A percentile compares a stretch with the other conserved stretches of the same genome.
Evolutionary conservation across 2,113 vertebrate genomes (phyloP).

Genomic region (Catharus fuscescens): DNA sequence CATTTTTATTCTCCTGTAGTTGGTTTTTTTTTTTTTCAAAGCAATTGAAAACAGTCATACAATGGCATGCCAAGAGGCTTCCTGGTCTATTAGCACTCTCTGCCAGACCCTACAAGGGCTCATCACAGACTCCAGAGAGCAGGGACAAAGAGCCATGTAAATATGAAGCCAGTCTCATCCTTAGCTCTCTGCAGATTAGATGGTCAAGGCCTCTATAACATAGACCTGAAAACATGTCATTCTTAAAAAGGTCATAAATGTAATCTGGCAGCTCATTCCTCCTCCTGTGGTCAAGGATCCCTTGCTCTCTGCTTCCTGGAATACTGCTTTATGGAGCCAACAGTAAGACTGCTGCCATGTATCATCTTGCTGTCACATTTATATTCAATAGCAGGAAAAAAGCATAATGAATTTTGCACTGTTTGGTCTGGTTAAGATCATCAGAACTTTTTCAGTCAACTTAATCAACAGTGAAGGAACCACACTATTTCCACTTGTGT

Average conservation of each 20-base stretch:
- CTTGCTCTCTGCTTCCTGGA: not conserved
- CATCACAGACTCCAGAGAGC: not conserved
- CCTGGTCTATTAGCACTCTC: not conserved
- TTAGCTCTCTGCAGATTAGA: not conserved
- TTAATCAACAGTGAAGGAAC: not conserved
- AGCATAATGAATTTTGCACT: not conserved
- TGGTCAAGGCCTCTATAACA: not conserved
- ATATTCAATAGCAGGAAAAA: not conserved
- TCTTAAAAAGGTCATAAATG: not conserved
- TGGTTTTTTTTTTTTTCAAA: not conserved
- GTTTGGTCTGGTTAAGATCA: not conserved
- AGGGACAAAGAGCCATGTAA: not conserved
- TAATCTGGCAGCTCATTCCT: not conserved
- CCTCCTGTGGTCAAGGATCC: not conserved
- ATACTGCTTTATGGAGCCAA: not conserved
- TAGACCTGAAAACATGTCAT: not conserved
- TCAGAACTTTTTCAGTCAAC: not conserved
- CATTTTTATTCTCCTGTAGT: not conserved
- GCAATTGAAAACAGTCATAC: not conserved
- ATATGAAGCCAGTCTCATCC: not conserved
- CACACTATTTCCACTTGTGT: not conserved
- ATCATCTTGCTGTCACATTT: not conserved
- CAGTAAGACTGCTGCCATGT: not conserved
- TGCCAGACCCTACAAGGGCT: not conserved
- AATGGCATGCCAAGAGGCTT: not conserved